Evolutionary conservation across 2,888 invertebrate species (phyloP), one percentile per base, ranked within the genome.

Genomic region (Yponomeuta malinellus): DNA sequence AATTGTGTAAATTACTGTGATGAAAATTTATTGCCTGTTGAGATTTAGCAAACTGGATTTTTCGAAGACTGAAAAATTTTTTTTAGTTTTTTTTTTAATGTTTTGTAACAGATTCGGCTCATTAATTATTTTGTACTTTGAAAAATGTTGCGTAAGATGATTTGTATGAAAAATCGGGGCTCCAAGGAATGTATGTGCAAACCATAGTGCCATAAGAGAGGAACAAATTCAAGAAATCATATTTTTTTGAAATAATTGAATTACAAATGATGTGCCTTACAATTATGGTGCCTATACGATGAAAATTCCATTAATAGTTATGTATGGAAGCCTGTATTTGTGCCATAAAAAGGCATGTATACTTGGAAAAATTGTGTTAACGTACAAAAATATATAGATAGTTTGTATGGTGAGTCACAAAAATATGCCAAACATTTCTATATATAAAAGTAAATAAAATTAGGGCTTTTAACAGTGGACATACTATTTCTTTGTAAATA

Each of bases 341-440:
- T 87, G 87, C 87, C 87, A 87, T 87, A 86, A 72, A 72, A 77
- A 73, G 87, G 86, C 86, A 83, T 48, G 31, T 10, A 52, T 48
- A 31, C 10, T 2, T 68, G 78, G 75, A 72, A 73, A 74, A 78
- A 77, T 70, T 74, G 72, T 71, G 71, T 81, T 83, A 23, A 84
- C 86, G 89, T 88, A 88, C 88, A 88, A 88, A 85, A 68, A 65
- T 65, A 81, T 88, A 87, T 85, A 59, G 52, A 59, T 59, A 59
- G 52, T 15, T 81, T 82, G 81, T 85, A 86, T 85, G 83, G 80
- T 79, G 83, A 90, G 91, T 91, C 91, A 92, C 91, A 92, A 91
- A 90, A 85, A 87, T 83, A 92, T 90, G 89, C 90, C 91, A 91
- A 91, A 91, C 90, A 84, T 83, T 85, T 83, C 64, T 81, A 82